phyloP scores from a whole-genome alignment of 2,797 vertebrate genomes.

The Myripristis jacobus region DNA sequence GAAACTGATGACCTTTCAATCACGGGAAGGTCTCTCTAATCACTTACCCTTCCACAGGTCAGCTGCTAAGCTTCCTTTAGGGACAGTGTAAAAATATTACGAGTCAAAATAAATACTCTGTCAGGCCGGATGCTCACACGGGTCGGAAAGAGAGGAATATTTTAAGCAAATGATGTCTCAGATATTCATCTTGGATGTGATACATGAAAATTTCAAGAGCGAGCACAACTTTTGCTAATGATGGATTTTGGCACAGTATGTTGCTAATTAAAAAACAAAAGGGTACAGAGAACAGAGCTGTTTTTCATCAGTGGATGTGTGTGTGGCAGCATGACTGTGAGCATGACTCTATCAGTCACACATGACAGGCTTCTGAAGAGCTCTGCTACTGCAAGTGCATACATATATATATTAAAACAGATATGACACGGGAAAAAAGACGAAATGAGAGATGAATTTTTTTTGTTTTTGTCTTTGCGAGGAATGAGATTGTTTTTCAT shows the following conservation, averaged over 20 bases:
- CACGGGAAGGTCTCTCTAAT: constrained; percentile 58
- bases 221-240: constrained; percentile 39
- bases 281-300: constrained; percentile 23
- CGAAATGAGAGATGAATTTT: constrained; percentile 17
- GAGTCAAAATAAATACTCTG: constrained; percentile 21
- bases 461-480: constrained; percentile 16
- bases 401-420: constrained; percentile 24
- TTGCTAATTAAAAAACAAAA: constrained; percentile 43
- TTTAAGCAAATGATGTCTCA: constrained; percentile 33
- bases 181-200: constrained; percentile 33
- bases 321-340: constrained; percentile 17
- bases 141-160: constrained; percentile 4
- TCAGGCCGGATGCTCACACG: not conserved
- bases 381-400: constrained; percentile 26
- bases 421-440: constrained; percentile 26
- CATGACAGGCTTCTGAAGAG: constrained; percentile 46
- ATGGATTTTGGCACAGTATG: constrained; percentile 41
- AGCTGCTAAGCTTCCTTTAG: constrained; percentile 30
- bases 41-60: constrained; percentile 31
- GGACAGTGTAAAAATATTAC: constrained; percentile 22
- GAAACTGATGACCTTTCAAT: constrained; percentile 72
- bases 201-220: constrained; percentile 27
- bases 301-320: constrained; percentile 28
- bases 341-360: constrained; percentile 57
- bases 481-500: constrained; percentile 1